These are phyloP conservation scores for Vesta saturnalis DNA, from an alignment of 2,888 invertebrate genomes.

Conservation along the genomic window DNA sequence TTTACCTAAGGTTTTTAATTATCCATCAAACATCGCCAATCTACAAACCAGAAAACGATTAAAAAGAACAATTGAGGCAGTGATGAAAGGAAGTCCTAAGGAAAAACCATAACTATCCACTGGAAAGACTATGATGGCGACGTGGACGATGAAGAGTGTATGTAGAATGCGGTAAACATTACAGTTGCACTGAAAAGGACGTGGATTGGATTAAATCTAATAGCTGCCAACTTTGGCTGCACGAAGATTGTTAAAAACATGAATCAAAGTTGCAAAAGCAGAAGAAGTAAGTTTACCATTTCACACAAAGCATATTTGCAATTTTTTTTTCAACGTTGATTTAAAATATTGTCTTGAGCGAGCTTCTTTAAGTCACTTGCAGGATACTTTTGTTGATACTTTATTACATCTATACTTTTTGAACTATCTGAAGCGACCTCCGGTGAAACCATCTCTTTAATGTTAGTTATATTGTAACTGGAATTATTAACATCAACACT, in stretches of 20 bases:
- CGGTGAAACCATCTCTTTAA: too few relatives aligned
- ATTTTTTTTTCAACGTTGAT: too few relatives aligned
- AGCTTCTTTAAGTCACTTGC: too few relatives aligned
- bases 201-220: background rate
- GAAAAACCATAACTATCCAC: background rate
- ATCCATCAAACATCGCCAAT: background rate
- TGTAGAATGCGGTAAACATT: background rate
- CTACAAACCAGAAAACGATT: background rate
- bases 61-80: background rate
- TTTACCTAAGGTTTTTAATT: background rate
- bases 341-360: too few relatives aligned
- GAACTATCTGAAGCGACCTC: too few relatives aligned
- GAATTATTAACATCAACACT: too few relatives aligned
- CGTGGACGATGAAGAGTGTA: background rate
- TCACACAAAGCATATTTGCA: too few relatives aligned
- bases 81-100: background rate
- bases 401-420: too few relatives aligned
- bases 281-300: background rate
- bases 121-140: background rate
- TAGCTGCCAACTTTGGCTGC: too few relatives aligned
- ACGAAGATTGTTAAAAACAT: background rate
- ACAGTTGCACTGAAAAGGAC: background rate
- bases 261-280: background rate
- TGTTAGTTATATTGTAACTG: too few relatives aligned
- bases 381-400: too few relatives aligned